phyloP scores from a whole-genome alignment of 1,140 invertebrate genomes.

The Brachystomella parvula region DNA sequence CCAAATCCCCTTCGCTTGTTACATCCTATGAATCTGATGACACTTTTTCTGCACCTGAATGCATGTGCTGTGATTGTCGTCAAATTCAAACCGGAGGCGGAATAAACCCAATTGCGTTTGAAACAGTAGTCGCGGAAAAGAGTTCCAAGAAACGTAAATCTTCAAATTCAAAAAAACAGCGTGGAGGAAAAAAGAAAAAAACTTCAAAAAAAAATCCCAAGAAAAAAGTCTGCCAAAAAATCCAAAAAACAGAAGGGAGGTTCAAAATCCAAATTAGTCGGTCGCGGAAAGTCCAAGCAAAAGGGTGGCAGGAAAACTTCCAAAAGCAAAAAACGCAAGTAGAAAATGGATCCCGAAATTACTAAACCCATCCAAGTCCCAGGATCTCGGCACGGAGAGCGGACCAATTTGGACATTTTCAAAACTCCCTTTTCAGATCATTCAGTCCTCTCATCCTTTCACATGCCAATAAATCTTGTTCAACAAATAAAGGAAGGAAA shows the following conservation, averaged over 20 bases:
- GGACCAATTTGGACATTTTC: no score
- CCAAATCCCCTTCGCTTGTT: no score
- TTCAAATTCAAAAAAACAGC: no score
- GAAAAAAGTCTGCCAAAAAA: background rate
- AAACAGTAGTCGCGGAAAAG: background rate
- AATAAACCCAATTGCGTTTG: background rate
- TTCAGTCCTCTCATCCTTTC: background rate
- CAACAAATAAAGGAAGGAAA: background rate
- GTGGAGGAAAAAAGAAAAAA: background rate
- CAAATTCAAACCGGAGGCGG: background rate
- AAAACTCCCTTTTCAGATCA: background rate
- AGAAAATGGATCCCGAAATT: background rate
- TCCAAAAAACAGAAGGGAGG: background rate
- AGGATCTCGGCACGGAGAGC: no score
- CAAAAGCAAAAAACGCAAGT: background rate
- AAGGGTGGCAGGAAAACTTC: background rate
- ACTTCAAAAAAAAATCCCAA: background rate
- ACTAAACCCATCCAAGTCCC: no score
- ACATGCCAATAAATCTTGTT: background rate
- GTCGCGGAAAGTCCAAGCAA: background rate
- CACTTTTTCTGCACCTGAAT: no score
- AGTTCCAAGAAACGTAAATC: background rate
- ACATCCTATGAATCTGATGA: no score
- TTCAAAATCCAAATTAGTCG: background rate
- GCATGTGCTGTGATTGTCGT: no score